These are phyloP conservation scores for Gallinago jamesoni DNA, from an alignment of 2,113 vertebrate genomes.

Conservation along the genomic window DNA sequence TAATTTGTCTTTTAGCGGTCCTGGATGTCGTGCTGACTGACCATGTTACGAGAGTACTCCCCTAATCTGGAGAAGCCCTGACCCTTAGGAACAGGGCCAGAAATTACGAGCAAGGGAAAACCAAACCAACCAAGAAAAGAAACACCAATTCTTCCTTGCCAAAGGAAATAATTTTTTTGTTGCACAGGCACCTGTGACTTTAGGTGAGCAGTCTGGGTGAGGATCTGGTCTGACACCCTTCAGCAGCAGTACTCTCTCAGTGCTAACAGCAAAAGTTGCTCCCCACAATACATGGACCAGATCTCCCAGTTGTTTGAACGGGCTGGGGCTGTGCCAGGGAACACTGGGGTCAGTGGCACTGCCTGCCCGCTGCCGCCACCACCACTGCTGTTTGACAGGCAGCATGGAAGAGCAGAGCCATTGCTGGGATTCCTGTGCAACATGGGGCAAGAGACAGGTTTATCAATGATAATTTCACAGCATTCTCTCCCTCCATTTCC, in stretches of 20 bases:
- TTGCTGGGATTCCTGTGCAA: neutral
- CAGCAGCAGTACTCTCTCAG: neutral
- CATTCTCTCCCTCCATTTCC: neutral
- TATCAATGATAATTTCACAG: neutral
- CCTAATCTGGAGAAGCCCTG: neutral
- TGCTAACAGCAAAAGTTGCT: neutral
- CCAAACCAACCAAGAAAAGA: neutral
- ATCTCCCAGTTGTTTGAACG: rapidly evolving
- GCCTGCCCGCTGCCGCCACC: neutral
- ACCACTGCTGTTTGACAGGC: neutral
- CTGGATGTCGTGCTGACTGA: neutral
- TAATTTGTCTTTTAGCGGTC: neutral
- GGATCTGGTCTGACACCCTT: neutral
- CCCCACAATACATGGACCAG: rapidly evolving
- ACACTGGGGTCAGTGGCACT: neutral
- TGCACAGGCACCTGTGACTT: neutral
- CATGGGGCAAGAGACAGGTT: neutral
- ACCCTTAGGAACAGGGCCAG: neutral
- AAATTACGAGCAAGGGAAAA: neutral
- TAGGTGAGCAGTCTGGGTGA: neutral
- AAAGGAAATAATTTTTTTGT: neutral
- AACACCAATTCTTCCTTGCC: neutral
- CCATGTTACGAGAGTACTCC: neutral
- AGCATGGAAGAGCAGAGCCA: neutral
- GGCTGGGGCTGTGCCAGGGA: neutral